Percentiles rank a stretch among this genome's conserved stretches.
These are phyloP conservation scores for Sinosuthora webbiana DNA, from an alignment of 2,113 vertebrate genomes.

Conservation along the genomic window DNA sequence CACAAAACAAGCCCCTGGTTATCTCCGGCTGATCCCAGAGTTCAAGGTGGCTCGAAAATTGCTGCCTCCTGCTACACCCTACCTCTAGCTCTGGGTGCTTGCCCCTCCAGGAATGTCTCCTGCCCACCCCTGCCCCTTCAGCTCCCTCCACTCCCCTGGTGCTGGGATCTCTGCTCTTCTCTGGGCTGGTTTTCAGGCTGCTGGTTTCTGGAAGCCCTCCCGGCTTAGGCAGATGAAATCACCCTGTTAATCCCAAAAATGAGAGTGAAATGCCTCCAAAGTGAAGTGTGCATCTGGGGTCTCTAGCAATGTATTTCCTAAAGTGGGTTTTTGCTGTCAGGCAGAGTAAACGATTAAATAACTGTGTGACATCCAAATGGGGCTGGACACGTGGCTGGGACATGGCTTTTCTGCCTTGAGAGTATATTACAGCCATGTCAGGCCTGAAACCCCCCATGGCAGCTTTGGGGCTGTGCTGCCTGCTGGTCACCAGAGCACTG, in stretches of 20 bases:
- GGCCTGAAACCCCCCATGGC: background rate
- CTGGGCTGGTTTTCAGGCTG: background rate
- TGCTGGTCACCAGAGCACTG: background rate
- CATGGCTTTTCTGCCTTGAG: rapidly evolving
- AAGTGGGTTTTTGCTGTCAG: background rate
- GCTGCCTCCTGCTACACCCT: background rate
- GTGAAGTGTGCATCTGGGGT: background rate
- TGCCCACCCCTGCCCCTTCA: no score
- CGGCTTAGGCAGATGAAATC: background rate
- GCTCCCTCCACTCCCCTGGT: background rate
- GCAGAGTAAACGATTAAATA: background rate
- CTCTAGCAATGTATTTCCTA: background rate
- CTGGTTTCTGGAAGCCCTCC: background rate
- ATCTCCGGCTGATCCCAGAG: background rate
- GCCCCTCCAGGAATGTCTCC: background rate
- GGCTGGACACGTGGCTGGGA: background rate
- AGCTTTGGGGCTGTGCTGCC: background rate
- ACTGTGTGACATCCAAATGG: background rate
- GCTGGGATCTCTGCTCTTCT: background rate
- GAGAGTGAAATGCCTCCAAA: background rate
- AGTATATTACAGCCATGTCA: background rate
- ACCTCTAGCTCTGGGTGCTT: background rate
- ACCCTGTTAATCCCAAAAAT: background rate
- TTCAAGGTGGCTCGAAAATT: background rate
- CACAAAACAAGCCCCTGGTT: background rate